Evolutionary conservation across 2,888 invertebrate genomes (phyloP), one percentile per base, ranked within the genome.

Genomic region (Deilephila porcellus): DNA sequence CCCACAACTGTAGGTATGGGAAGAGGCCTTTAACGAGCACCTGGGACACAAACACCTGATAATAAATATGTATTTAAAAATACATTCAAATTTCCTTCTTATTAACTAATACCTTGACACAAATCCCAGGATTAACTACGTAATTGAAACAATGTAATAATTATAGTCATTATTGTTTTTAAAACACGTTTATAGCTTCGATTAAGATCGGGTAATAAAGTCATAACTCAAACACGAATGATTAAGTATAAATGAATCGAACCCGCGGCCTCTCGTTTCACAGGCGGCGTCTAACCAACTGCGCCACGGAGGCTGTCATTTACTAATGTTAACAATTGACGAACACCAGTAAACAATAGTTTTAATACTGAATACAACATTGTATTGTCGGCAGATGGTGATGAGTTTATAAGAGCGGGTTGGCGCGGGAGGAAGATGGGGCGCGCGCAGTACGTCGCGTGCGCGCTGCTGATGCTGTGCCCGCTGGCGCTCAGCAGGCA

Each of bases 401-500:
- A 90, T 90, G 92, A 83, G 85, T 88, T 93, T 93, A 93, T 93
- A 93, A 94, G 91, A 87, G 79, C 80, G 82, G 73, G 79, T 79
- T 74, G 74, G 80, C 77, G 76, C 75, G 78, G 74, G 78, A 78
- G 79, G 76, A 80, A 83, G 81, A 93, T 93, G 94, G 91, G 83
- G 85, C 84, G 85, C 79, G 85, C 86, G 85, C 85, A 88, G 81
- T 89, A 84, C 82, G 85, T 90, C 75, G 91, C 88, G 79, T 92
- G 91, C 80, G 89, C 90, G 75, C 81, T 93, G 77, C 87, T 93
- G 79, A 83, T 93, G 83, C 81, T 93, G 80, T 92, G 93, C 80
- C 93, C 94, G 71, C 85, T 92, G 72, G 94, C 93, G 74, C 90
- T 93, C 73, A 92, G 89, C 76, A 87, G 93, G 77, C 92, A 91